These are phyloP conservation scores for Drosophila lacertosa DNA, from an alignment of 1,140 invertebrate genomes.

Conservation along the genomic window DNA sequence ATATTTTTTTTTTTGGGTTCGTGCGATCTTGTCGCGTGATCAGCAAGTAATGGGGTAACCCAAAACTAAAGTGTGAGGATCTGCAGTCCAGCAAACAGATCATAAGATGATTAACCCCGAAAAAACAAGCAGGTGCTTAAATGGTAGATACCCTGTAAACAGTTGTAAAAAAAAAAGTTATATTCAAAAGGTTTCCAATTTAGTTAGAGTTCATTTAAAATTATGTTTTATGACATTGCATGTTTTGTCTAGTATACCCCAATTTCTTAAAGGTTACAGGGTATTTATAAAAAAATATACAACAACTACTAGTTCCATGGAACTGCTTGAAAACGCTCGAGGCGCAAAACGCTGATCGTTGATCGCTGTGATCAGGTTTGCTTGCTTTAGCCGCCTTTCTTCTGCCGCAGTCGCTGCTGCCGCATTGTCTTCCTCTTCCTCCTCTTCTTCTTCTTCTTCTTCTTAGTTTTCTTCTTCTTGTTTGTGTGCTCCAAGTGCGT, in stretches of 20 bases:
- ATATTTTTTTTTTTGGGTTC: too few species aligned
- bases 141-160: neutral
- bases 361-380: constrained; percentile 32
- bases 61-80: constrained; percentile 38
- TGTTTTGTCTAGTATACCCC: too few species aligned
- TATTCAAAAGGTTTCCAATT: neutral
- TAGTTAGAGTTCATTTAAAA: too few species aligned
- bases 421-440: constrained; percentile 2
- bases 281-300: neutral
- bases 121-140: neutral
- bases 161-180: neutral
- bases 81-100: constrained; percentile 1
- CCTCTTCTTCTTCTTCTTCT: neutral
- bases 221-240: too few species aligned
- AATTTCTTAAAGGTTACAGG: neutral
- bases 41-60: constrained; percentile 50
- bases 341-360: constrained; percentile 18
- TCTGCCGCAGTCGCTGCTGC: neutral
- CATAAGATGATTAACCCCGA: constrained; percentile 23
- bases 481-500: constrained; percentile 58
- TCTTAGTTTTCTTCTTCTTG: neutral
- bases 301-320: constrained; percentile 7
- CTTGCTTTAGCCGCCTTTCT: constrained; percentile 15
- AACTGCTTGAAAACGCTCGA: constrained; percentile 4
- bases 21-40: constrained; percentile 62